Conservation (phyloP, 2,113 vertebrate genomes). For the Limnothrissa miodon region DNA sequence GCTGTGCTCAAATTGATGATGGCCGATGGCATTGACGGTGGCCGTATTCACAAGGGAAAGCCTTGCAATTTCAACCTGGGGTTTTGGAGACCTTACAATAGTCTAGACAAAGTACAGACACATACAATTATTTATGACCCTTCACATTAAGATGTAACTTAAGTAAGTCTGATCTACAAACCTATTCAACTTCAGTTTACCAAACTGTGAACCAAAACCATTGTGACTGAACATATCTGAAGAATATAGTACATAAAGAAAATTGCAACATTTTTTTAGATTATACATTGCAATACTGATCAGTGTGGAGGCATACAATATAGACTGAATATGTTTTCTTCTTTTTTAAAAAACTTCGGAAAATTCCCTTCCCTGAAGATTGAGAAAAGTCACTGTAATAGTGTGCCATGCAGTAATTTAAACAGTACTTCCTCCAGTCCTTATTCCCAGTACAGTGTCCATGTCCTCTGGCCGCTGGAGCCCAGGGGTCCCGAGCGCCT, state of each 20-base stretch:
- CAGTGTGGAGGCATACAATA: too few species aligned
- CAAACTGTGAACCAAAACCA: too few species aligned
- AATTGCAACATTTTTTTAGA: too few species aligned
- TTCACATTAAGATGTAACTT: background rate
- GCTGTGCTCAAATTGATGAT: background rate
- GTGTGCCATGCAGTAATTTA: background rate
- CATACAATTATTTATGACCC: background rate
- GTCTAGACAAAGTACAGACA: background rate
- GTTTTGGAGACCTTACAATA: background rate
- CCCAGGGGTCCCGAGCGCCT: background rate
- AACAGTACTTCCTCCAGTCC: background rate
- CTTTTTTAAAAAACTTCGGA: too few species aligned
- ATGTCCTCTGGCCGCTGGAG: background rate
- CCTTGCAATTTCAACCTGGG: background rate
- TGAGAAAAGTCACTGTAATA: background rate
- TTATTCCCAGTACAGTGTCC: background rate
- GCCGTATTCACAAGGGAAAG: background rate
- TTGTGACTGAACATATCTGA: too few species aligned
- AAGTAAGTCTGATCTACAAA: too few species aligned
- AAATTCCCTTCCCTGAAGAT: too few species aligned
- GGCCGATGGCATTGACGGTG: too few species aligned
- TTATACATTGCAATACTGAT: too few species aligned
- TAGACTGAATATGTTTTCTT: too few species aligned
- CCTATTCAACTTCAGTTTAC: too few species aligned
- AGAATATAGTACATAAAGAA: too few species aligned